These are phyloP conservation scores for Ardeotis arabs DNA, from an alignment of 2,113 vertebrate species.

Conservation along the genomic window DNA sequence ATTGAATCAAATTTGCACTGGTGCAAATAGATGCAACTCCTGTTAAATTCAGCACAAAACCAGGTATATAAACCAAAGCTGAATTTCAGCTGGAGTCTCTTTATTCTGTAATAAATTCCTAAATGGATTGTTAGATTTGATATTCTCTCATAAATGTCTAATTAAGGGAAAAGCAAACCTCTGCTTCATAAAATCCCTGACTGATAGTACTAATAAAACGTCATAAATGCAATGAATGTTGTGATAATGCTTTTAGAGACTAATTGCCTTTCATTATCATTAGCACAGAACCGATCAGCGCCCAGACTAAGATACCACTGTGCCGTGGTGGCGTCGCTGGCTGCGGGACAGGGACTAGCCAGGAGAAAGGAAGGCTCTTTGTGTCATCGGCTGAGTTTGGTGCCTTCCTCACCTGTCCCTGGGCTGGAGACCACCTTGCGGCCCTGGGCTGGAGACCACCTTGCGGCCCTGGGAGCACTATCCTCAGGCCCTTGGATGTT, in stretches of 20 bases:
- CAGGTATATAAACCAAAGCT: neutral
- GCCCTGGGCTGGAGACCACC: neutral
- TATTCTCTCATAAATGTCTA: constrained; percentile 23
- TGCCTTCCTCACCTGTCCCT: neutral
- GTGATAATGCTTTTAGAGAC: constrained; percentile 27
- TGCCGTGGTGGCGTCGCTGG: accelerated
- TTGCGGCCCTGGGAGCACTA: neutral
- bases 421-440: neutral
- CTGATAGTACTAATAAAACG: constrained; percentile 30
- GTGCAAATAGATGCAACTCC: neutral
- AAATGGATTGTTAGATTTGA: constrained; percentile 13
- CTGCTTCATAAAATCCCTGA: constrained; percentile 19
- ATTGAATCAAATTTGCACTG: neutral
- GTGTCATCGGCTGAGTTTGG: neutral
- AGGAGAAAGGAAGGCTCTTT: neutral
- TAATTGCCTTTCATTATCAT: constrained; percentile 55
- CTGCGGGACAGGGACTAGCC: neutral
- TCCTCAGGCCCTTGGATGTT: neutral
- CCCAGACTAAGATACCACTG: neutral
- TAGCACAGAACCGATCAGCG: constrained; percentile 12
- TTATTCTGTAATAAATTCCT: constrained; percentile 52
- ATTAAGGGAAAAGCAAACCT: constrained; percentile 27
- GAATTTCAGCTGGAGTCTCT: constrained; percentile 15
- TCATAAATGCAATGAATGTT: neutral
- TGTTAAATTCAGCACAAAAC: neutral